These are phyloP conservation scores for Hylyphantes graminicola DNA, from an alignment of 1,140 invertebrate species.

Conservation along the genomic window DNA sequence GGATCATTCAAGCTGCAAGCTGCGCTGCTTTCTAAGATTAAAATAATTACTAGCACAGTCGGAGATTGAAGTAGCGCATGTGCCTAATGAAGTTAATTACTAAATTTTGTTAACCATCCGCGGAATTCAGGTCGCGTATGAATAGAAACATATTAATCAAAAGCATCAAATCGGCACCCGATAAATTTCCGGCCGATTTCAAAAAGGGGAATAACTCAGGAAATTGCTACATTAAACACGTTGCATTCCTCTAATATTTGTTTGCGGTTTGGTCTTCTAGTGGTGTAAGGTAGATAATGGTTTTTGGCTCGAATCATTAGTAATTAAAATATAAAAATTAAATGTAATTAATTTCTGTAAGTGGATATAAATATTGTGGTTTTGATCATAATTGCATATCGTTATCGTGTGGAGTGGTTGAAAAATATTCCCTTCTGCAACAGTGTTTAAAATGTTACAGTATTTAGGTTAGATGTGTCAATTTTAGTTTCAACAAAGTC, in stretches of 20 bases:
- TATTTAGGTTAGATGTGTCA: no score
- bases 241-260: conserved; percentile 35
- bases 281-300: background rate
- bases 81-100: conserved; percentile 51
- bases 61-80: conserved; percentile 33
- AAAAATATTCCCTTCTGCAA: no score
- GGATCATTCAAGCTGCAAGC: conserved; percentile 29
- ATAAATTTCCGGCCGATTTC: conserved; percentile 48
- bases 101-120: conserved; percentile 46
- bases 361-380: no score
- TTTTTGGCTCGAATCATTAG: no score
- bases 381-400: no score
- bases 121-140: conserved; percentile 38
- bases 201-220: conserved; percentile 39
- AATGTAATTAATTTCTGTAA: no score
- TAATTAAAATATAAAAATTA: no score
- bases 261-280: conserved; percentile 1
- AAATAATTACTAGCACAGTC: conserved; percentile 44
- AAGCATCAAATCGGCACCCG: conserved; percentile 44
- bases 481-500: no score
- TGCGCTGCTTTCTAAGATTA: conserved; percentile 33
- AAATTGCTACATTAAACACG: conserved; percentile 33
- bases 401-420: no score
- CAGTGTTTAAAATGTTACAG: no score
- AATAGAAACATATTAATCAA: conserved; percentile 50